Conservation (phyloP, 2,797 vertebrate genomes). For the Manis javanica region DNA sequence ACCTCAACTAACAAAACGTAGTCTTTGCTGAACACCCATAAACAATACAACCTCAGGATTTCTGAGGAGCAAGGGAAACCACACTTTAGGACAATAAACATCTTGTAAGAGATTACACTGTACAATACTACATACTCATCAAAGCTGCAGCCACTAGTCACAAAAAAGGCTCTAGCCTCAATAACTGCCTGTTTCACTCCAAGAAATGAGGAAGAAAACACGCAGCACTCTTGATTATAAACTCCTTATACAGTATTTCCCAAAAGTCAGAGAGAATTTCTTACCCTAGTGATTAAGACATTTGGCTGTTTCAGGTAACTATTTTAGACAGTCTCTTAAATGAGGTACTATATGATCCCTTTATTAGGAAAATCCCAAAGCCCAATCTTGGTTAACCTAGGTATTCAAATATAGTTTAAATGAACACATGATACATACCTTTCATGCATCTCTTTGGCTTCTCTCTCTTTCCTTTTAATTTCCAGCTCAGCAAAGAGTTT, state of each 20-base stretch:
- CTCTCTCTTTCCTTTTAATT: conserved; percentile 99
- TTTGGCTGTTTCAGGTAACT: not conserved
- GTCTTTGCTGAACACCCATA: not conserved
- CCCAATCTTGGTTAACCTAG: not conserved
- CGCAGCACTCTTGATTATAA: not conserved
- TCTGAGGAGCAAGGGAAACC: not conserved
- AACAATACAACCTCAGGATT: conserved; percentile 13
- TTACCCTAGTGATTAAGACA: conserved; percentile 9
- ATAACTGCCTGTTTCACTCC: not conserved
- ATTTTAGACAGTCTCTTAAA: not conserved
- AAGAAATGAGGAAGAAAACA: conserved; percentile 46
- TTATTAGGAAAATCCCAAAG: conserved; percentile 23
- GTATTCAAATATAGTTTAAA: not conserved
- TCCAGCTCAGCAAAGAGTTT: conserved; percentile 99
- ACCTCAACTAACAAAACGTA: conserved; percentile 23
- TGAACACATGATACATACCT: conserved; percentile 87
- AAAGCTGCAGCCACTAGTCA: not conserved
- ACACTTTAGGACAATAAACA: not conserved
- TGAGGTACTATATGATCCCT: not conserved
- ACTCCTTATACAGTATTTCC: conserved; percentile 6
- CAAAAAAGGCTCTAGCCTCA: conserved; percentile 25
- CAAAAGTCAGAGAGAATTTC: conserved; percentile 11
- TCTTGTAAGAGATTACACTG: not conserved
- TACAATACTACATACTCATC: not conserved
- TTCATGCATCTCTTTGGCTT: conserved; percentile 99